Conservation (phyloP, 2,888 invertebrate genomes). For the Tiliacea citrago region DNA sequence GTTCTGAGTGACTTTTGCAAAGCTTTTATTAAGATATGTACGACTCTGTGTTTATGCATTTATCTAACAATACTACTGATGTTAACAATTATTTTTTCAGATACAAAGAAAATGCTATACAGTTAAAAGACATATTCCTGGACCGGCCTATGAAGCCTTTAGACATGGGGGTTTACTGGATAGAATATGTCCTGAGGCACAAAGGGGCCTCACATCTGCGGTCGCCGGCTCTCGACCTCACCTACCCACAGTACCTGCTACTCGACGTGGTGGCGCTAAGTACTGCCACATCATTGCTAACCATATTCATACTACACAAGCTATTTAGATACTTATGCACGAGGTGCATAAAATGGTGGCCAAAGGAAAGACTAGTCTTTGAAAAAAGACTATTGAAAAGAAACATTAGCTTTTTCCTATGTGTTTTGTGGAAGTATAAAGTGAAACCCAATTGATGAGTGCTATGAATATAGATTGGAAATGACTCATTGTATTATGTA, state of each 20-base stretch:
- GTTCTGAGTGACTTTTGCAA: background rate
- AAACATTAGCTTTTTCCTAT: constrained; percentile 80
- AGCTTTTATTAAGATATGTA: background rate
- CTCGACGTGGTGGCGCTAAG: constrained; percentile 83
- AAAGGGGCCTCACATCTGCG: constrained; percentile 89
- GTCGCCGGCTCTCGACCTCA: constrained; percentile 87
- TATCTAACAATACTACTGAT: too few species aligned
- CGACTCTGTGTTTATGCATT: background rate
- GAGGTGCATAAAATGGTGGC: constrained; percentile 85
- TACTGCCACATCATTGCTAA: constrained; percentile 75
- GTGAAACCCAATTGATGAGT: constrained; percentile 81
- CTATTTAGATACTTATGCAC: constrained; percentile 85
- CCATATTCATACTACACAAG: constrained; percentile 80
- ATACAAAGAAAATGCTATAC: constrained; percentile 87
- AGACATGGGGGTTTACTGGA: constrained; percentile 92
- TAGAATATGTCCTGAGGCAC: constrained; percentile 91
- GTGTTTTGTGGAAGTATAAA: constrained; percentile 85
- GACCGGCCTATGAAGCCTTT: constrained; percentile 91
- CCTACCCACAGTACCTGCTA: constrained; percentile 85
- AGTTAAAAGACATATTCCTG: constrained; percentile 87
- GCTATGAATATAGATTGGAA: constrained; percentile 53
- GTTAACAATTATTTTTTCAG: constrained; percentile 76
- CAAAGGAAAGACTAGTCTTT: constrained; percentile 80
- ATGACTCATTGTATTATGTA: constrained; percentile 74
- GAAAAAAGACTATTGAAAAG: constrained; percentile 83